Percentiles rank a stretch among this genome's conserved stretches.
These are phyloP conservation scores for pig (Sus scrofa) DNA, from an alignment of 2,113 vertebrate species.

Conservation along the genomic window T2T-Sscrofa CM000828.6:32694001-32694500, in stretches of 20 bases:
- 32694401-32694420: neutral
- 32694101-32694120: neutral
- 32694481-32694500: neutral
- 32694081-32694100: neutral
- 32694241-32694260: neutral
- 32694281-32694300: neutral
- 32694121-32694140: too few species aligned
- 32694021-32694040: neutral
- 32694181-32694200: neutral
- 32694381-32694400: neutral
- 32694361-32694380: neutral
- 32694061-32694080: neutral
- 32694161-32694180: neutral
- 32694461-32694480: neutral
- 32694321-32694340: neutral
- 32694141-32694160: neutral
- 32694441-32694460: neutral
- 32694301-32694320: neutral
- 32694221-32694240: neutral
- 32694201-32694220: neutral
- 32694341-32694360: neutral
- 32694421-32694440: neutral
- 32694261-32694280: neutral
- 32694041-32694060: too few species aligned
- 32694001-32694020: neutral